Base-by-base conservation (phyloP, 1,140 invertebrate genomes). In the Drosophila cardini region DNA sequence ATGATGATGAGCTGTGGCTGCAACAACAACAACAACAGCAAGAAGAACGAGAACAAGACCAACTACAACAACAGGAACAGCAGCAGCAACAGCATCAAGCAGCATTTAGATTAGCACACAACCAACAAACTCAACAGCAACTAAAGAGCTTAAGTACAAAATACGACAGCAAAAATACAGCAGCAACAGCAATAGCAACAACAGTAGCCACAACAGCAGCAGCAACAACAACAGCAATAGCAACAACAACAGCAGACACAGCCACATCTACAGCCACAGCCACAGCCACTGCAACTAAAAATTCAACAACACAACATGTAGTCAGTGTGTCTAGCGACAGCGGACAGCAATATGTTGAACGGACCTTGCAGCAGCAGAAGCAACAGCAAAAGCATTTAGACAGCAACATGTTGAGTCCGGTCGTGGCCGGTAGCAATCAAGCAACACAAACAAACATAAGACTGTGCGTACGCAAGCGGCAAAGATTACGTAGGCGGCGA, bases 391-490 rank as follows among this genome's bases (percentile, higher is more conserved):
- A 65, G 32, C 58, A 72, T 55, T 67, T 69, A 74, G 63, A 62
- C 65, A 71, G 60, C 65, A 75, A 80, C 67, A 62, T 65, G 48
- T 63, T 68, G 75, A 45, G 30, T n/a, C 43, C 52, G 61, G 56
- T 16, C 40, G 70, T 13, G 26, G 57, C 64, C 68, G 64, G 34
- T 56, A 58, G 62, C 60, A 73, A 75, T 61, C 71, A 77, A 70
- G 73, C 80, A 76, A 74, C 80, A 89, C 45, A 76, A 72, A 77
- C 79, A 77, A 90, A 75, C 62, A 87, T 87, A 90, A 90, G 87
- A 90, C 87, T 90, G 87, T 90, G 83, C 80, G 72, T 77, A 90
- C 87, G 87, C 78, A 90, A 90, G 80, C 76, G 76, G 77, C 85
- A 87, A 84, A 78, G 87, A 78, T 87, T 90, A 70, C 84, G 89